phyloP scores from a whole-genome alignment of 2,113 vertebrate species.

The Odontophorus gujanensis region DNA sequence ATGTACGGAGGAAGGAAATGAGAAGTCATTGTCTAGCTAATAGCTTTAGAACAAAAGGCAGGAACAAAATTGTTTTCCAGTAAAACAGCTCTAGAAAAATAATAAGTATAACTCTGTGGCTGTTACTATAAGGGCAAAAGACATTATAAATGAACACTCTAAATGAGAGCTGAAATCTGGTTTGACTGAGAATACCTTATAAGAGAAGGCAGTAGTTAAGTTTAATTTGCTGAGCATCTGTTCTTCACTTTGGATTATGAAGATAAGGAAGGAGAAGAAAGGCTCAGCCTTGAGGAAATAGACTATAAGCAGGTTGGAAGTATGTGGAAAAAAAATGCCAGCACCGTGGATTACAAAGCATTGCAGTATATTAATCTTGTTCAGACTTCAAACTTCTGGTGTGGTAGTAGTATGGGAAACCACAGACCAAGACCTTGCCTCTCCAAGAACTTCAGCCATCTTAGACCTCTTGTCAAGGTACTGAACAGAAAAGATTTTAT shows the following conservation, averaged over 20 bases:
- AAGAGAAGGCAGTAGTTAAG: background rate
- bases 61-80: background rate
- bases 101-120: background rate
- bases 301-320: background rate
- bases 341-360: background rate
- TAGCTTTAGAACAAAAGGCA: background rate
- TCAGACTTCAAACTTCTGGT: background rate
- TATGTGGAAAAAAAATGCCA: background rate
- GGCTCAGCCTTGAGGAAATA: background rate
- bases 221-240: background rate
- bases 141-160: background rate
- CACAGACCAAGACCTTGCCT: background rate
- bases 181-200: background rate
- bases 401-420: background rate
- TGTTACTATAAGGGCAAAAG: background rate
- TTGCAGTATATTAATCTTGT: background rate
- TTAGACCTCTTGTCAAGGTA: background rate
- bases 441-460: background rate
- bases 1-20: accelerated
- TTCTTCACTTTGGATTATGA: background rate
- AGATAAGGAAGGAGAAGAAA: background rate
- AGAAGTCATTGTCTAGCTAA: background rate
- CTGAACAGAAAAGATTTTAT: background rate
- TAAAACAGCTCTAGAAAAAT: background rate
- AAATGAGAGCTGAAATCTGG: background rate